These are phyloP conservation scores for Callospermophilus lateralis DNA, from an alignment of 2,113 vertebrate species.

Conservation along the genomic window DNA sequence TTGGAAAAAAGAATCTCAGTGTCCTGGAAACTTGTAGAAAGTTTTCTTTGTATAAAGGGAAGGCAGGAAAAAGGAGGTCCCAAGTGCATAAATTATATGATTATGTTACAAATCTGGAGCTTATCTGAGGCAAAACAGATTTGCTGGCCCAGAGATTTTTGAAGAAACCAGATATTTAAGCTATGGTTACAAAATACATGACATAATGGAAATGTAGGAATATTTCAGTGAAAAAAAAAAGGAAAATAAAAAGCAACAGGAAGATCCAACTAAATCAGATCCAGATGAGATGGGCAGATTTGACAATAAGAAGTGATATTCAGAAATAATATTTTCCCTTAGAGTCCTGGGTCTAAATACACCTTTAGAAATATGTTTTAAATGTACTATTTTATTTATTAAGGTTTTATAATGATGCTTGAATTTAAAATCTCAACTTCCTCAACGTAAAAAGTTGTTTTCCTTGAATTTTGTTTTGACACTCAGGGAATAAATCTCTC, in stretches of 20 bases:
- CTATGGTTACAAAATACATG: constrained; percentile 66
- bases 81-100: neutral
- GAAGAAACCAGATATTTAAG: constrained; percentile 69
- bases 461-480: neutral
- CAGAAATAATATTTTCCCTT: neutral
- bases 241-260: constrained; percentile 36
- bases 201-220: constrained; percentile 60
- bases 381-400: neutral
- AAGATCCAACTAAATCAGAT: constrained; percentile 52
- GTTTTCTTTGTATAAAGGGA: constrained; percentile 41
- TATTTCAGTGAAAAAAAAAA: constrained; percentile 10
- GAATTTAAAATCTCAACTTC: constrained; percentile 1
- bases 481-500: neutral
- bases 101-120: neutral
- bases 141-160: constrained; percentile 16
- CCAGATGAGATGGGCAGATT: constrained; percentile 26
- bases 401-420: neutral
- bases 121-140: constrained; percentile 55
- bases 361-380: neutral
- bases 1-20: neutral
- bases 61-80: neutral
- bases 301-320: neutral
- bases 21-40: neutral
- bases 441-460: neutral
- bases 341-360: neutral